phyloP scores from a whole-genome alignment of 2,888 invertebrate species.

The Polyommatus iphigenia region DNA sequence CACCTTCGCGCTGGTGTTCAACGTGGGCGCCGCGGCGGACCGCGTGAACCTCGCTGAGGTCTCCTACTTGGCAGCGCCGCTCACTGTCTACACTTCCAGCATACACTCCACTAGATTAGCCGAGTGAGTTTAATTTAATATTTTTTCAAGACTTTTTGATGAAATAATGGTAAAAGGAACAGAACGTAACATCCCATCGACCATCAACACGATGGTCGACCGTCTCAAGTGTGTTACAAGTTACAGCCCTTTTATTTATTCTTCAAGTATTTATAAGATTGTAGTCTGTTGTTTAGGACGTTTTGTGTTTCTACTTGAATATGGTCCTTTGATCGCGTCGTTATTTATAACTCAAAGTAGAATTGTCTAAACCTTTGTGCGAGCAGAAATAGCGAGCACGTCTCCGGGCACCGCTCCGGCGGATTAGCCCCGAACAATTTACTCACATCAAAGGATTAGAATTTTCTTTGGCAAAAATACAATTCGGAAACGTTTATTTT shows the following conservation, averaged over 20 bases:
- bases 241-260: no score
- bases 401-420: not conserved
- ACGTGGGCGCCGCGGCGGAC: slow-evolving; percentile 63
- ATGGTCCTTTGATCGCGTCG: not conserved
- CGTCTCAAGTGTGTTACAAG: no score
- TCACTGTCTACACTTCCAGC: slow-evolving; percentile 52
- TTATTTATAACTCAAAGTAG: slow-evolving; percentile 1
- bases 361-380: not conserved
- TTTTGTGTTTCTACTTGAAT: not conserved
- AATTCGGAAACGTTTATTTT: not conserved
- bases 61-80: slow-evolving; percentile 45
- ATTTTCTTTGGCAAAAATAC: slow-evolving; percentile 12
- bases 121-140: slow-evolving; percentile 44
- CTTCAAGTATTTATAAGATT: not conserved
- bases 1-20: slow-evolving; percentile 64
- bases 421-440: not conserved
- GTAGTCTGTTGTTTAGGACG: slow-evolving; percentile 33
- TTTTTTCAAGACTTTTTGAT: not conserved
- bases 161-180: no score
- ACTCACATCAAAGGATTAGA: slow-evolving; percentile 21
- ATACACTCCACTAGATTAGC: slow-evolving; percentile 48
- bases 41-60: slow-evolving; percentile 55
- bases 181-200: no score
- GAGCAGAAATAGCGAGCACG: not conserved
- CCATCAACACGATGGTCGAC: no score